Conservation (phyloP, 2,888 invertebrate species). For the Heterodera filipjevi region DNA sequence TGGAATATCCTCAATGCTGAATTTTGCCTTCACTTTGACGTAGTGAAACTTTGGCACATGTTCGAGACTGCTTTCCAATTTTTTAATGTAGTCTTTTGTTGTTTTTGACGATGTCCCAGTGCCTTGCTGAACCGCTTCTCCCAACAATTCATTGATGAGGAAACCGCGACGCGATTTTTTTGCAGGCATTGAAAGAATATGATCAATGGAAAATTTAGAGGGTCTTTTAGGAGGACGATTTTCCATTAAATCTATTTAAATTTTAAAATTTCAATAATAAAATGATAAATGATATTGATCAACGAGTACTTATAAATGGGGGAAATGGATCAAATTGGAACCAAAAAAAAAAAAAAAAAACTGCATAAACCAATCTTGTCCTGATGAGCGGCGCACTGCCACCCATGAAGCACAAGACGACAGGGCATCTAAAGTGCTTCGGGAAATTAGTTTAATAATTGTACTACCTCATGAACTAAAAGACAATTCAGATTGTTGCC, state of each 20-base stretch:
- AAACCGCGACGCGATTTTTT: background rate
- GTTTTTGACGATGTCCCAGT: background rate
- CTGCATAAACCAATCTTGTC: background rate
- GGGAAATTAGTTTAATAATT: background rate
- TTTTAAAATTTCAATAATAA: background rate
- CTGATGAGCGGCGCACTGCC: background rate
- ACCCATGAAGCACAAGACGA: conserved; percentile 7
- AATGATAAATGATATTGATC: background rate
- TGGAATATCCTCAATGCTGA: conserved; percentile 1
- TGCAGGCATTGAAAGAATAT: background rate
- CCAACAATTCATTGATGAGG: background rate
- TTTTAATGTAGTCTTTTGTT: background rate
- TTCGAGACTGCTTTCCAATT: background rate
- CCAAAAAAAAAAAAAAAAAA: no score
- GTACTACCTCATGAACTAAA: background rate
- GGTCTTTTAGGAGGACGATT: background rate
- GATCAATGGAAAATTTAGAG: background rate
- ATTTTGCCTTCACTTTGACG: background rate
- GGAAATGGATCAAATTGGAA: background rate
- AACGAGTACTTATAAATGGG: no score
- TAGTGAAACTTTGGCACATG: background rate
- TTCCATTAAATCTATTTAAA: no score
- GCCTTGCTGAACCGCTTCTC: no score
- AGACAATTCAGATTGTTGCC: background rate
- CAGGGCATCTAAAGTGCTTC: background rate